Base-by-base conservation (phyloP, 1,140 invertebrate genomes). In the Macrotrachela quadricornifera region DNA sequence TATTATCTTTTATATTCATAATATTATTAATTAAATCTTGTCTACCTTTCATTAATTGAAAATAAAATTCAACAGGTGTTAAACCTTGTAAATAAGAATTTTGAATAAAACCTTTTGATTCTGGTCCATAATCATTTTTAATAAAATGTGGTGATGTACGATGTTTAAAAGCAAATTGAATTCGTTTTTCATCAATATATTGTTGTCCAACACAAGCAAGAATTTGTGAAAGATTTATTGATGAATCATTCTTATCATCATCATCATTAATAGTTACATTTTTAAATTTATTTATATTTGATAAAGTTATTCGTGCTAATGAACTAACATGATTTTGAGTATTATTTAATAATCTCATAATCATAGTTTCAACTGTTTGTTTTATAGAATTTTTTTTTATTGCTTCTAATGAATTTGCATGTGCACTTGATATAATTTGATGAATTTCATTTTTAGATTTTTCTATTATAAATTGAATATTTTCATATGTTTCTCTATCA, bases 21-120 rank as follows among this genome's bases (percentile, higher is more conserved):
- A 94, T 94, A 57, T 94, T 99, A 88, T 99, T 94, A 69, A 99
- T 99, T 56, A 99, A 79, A 83, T 94, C 94, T 76, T 99, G 94
- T 69, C 94, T 79, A 73, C 94, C 94, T 69, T 92, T 94, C 94
- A 99, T 99, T 61, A 94, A 91, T 73, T 99, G 94, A 67, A 99
- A 99, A 73, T 86, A 99, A 66, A 99, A 99, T 66, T 99, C 94
- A 0, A 90, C 91, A 0, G 94, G 92, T 0, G 92, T 97, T 59
- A 99, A 71, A 56, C 94, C 94, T 64, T 91, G 90, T 58, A 99
- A 80, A 68, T 99, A 99, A 0, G 94, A 99, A 68, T 99, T 99
- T 73, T 99, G 91, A 53, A 99, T 92, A 71, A 99, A 99, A 36
- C 94, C 94, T 73, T 88, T 81, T 6, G 67, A 70, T 69, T 95